phyloP scores from a whole-genome alignment of 2,113 vertebrate genomes.

The Ameiurus melas region DNA sequence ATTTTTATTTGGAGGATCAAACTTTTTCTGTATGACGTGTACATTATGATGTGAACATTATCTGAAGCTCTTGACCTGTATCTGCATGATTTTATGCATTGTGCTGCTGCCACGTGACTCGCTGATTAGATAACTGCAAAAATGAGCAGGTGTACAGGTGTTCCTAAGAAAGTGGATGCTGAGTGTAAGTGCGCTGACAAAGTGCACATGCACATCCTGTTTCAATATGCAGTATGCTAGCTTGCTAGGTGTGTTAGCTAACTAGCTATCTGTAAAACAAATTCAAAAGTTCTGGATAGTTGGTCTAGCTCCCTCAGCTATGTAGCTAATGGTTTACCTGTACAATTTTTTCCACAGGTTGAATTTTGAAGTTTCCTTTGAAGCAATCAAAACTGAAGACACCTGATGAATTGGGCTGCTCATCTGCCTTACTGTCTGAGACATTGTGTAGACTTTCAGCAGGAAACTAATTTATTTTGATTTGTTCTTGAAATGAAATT shows the following conservation, averaged over 20 bases:
- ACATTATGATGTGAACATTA: too few species aligned
- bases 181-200: neutral
- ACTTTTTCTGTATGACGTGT: too few species aligned
- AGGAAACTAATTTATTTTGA: neutral
- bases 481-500: neutral
- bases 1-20: too few species aligned
- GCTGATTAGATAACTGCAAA: too few species aligned
- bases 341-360: neutral
- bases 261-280: neutral
- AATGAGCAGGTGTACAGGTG: too few species aligned
- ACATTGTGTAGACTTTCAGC: neutral
- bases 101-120: too few species aligned
- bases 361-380: neutral
- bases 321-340: neutral
- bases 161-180: too few species aligned
- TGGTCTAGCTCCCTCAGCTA: neutral
- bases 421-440: neutral
- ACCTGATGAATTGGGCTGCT: neutral
- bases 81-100: too few species aligned
- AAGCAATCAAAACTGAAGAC: neutral
- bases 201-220: neutral
- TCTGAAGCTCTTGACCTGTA: too few species aligned
- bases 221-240: neutral
- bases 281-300: neutral
- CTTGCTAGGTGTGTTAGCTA: neutral